These are phyloP conservation scores for Poeciliopsis prolifica DNA, from an alignment of 2,113 vertebrate genomes.

Conservation along the genomic window DNA sequence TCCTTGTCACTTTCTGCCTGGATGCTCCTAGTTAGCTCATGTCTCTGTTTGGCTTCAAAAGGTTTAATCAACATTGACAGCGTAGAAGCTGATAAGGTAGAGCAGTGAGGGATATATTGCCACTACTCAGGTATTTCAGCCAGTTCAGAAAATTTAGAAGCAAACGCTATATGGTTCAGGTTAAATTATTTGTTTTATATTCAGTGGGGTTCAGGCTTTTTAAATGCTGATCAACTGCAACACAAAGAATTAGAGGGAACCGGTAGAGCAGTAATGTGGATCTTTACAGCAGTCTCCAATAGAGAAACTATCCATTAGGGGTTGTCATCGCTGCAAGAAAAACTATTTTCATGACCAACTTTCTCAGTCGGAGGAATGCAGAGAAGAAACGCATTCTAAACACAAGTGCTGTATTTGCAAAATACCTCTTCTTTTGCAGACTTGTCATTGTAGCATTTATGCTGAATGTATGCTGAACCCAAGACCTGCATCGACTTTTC, in stretches of 20 bases:
- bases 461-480: conserved; percentile 93
- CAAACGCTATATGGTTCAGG: not conserved
- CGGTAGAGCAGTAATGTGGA: not conserved
- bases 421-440: conserved; percentile 89
- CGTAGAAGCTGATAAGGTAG: not conserved
- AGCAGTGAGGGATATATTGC: not conserved
- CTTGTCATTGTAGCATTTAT: conserved; percentile 90
- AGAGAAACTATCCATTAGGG: conserved; percentile 5
- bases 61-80: not conserved
- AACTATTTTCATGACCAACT: conserved; percentile 21
- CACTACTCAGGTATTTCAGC: not conserved
- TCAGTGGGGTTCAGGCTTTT: not conserved
- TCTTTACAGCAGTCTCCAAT: conserved; percentile 11
- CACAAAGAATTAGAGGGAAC: not conserved
- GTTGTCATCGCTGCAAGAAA: not conserved
- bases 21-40: not conserved
- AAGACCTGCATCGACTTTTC: conserved; percentile 90
- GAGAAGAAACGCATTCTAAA: conserved; percentile 13
- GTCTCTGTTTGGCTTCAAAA: not conserved
- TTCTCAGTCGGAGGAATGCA: conserved; percentile 14
- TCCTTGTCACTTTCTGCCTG: not conserved
- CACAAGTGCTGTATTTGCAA: conserved; percentile 17
- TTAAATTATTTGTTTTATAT: not conserved
- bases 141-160: not conserved
- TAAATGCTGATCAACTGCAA: not conserved